A percentile compares a stretch with the other conserved stretches of the same genome.
phyloP scores from a whole-genome alignment of 2,888 invertebrate species.

The Drosophila incognita region DNA sequence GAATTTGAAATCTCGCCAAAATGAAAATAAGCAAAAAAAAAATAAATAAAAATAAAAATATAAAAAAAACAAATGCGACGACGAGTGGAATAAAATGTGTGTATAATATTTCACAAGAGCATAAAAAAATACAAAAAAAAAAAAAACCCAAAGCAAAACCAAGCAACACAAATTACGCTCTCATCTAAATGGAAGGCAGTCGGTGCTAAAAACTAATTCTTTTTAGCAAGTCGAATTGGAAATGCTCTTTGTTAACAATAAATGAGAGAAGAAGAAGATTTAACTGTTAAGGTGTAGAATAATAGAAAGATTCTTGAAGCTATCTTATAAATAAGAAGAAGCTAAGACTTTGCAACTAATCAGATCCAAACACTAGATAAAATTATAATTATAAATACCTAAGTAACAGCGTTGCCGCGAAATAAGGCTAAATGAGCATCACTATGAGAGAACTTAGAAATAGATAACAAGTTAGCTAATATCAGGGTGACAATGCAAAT shows the following conservation, averaged over 20 bases:
- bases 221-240: background rate
- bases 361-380: background rate
- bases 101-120: slow-evolving; percentile 33
- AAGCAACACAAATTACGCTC: slow-evolving; percentile 45
- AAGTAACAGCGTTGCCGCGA: background rate
- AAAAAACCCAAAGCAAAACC: slow-evolving; percentile 13
- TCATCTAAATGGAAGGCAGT: slow-evolving; percentile 45
- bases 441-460: background rate
- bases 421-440: background rate
- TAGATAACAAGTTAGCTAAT: background rate
- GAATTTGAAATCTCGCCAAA: slow-evolving; percentile 76
- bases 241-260: slow-evolving; percentile 12
- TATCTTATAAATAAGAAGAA: background rate
- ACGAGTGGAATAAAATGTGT: slow-evolving; percentile 31
- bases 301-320: background rate
- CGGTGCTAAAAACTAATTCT: background rate
- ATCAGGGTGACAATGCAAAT: background rate
- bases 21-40: slow-evolving; percentile 46
- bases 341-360: background rate
- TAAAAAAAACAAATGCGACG: slow-evolving; percentile 2
- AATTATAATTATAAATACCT: background rate
- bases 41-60: background rate
- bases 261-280: background rate
- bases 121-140: background rate
- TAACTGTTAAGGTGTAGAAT: background rate